Percentiles rank a stretch among this genome's conserved stretches.
Evolutionary conservation across 2,797 vertebrate genomes (phyloP).

Genomic region (Tachyglossus aculeatus): DNA sequence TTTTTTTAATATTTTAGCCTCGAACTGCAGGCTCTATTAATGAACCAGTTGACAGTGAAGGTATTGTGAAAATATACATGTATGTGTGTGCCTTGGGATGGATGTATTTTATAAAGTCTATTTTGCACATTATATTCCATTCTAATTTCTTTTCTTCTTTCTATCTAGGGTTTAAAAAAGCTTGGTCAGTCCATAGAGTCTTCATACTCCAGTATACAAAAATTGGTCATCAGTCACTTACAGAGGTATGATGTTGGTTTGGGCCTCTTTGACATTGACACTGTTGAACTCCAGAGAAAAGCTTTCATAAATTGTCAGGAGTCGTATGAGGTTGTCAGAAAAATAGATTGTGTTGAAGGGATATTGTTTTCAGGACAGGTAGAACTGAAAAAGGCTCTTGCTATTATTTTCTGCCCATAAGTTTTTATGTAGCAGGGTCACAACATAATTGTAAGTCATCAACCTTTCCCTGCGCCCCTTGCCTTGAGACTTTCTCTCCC

Average conservation of each 20-base stretch:
- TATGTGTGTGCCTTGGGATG: background rate
- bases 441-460: too few species aligned
- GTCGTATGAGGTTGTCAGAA: too few species aligned
- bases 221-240: slow-evolving; percentile 95
- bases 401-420: too few species aligned
- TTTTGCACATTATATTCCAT: background rate
- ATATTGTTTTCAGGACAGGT: too few species aligned
- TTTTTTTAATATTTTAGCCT: slow-evolving; percentile 71
- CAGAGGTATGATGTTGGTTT: slow-evolving; percentile 82
- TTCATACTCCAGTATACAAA: slow-evolving; percentile 97
- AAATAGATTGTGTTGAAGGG: too few species aligned
- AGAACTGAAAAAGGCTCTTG: too few species aligned
- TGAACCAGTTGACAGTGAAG: slow-evolving; percentile 98
- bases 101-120: background rate
- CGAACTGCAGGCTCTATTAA: slow-evolving; percentile 94
- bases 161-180: slow-evolving; percentile 91
- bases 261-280: background rate
- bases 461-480: too few species aligned
- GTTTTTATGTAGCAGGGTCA: too few species aligned
- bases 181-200: slow-evolving; percentile 97
- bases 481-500: too few species aligned
- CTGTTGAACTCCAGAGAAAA: background rate
- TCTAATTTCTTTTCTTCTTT: background rate
- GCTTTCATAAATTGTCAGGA: background rate
- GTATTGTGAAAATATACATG: slow-evolving; percentile 66